phyloP scores from a whole-genome alignment of 2,888 invertebrate genomes.

The Norana najaformis region DNA sequence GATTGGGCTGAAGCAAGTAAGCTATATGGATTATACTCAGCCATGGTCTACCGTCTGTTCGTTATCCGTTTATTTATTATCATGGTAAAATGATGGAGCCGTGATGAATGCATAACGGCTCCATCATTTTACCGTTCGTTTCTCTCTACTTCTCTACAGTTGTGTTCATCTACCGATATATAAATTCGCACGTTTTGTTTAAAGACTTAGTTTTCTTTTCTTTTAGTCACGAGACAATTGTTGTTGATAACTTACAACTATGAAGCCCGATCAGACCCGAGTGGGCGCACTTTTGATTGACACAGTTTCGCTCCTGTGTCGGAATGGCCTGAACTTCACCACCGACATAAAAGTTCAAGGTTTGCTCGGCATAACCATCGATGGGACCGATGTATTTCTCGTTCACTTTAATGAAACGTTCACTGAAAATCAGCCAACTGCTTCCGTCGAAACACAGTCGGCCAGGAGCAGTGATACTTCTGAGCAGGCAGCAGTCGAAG shows the following conservation, averaged over 20 bases:
- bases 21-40: background rate
- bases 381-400: slow-evolving; percentile 41
- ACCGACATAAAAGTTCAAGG: slow-evolving; percentile 40
- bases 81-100: too few relatives aligned
- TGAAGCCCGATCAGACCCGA: slow-evolving; percentile 39
- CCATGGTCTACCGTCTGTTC: background rate
- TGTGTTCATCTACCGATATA: background rate
- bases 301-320: slow-evolving; percentile 41
- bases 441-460: background rate
- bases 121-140: background rate
- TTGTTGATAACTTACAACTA: background rate
- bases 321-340: slow-evolving; percentile 40
- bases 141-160: background rate
- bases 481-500: background rate
- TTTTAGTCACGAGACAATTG: background rate
- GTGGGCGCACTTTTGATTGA: slow-evolving; percentile 41
- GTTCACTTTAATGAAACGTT: slow-evolving; percentile 41
- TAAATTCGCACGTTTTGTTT: background rate
- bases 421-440: slow-evolving; percentile 28
- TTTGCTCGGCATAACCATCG: slow-evolving; percentile 42
- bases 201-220: background rate
- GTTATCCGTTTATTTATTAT: background rate
- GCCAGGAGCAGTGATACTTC: background rate
- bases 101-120: background rate
- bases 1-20: background rate